These are phyloP conservation scores for Liodrosophila aerea DNA, from an alignment of 2,888 invertebrate species.

Conservation along the genomic window DNA sequence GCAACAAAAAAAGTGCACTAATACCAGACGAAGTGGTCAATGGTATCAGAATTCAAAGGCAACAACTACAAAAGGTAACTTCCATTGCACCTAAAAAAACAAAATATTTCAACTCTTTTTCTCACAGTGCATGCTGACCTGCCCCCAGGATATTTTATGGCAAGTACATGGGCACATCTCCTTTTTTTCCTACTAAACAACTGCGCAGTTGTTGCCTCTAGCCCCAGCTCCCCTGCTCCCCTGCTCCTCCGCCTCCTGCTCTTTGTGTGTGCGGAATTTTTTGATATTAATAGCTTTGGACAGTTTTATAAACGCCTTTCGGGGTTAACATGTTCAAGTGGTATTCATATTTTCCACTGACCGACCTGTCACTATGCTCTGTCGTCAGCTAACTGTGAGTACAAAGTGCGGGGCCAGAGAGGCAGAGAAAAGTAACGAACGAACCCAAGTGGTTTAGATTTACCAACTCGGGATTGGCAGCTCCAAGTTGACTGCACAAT, in stretches of 20 bases:
- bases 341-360: slow-evolving; percentile 78
- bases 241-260: not conserved
- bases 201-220: slow-evolving; percentile 54
- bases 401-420: not conserved
- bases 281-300: slow-evolving; percentile 79
- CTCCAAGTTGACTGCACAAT: slow-evolving; percentile 27
- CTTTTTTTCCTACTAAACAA: slow-evolving; percentile 43
- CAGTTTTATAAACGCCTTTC: slow-evolving; percentile 79
- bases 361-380: slow-evolving; percentile 75
- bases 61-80: no score
- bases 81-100: no score
- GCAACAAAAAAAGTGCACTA: no score
- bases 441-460: slow-evolving; percentile 20
- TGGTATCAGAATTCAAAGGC: no score
- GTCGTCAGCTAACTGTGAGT: slow-evolving; percentile 25
- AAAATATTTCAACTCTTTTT: not conserved
- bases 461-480: slow-evolving; percentile 10
- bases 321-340: slow-evolving; percentile 78
- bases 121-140: slow-evolving; percentile 38
- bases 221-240: not conserved
- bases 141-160: slow-evolving; percentile 46
- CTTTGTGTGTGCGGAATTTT: slow-evolving; percentile 65
- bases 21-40: no score
- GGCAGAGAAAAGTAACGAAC: not conserved
- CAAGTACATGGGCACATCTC: no score